These are phyloP conservation scores for Leptura quadrifasciata DNA, from an alignment of 2,888 invertebrate species.

Conservation along the genomic window DNA sequence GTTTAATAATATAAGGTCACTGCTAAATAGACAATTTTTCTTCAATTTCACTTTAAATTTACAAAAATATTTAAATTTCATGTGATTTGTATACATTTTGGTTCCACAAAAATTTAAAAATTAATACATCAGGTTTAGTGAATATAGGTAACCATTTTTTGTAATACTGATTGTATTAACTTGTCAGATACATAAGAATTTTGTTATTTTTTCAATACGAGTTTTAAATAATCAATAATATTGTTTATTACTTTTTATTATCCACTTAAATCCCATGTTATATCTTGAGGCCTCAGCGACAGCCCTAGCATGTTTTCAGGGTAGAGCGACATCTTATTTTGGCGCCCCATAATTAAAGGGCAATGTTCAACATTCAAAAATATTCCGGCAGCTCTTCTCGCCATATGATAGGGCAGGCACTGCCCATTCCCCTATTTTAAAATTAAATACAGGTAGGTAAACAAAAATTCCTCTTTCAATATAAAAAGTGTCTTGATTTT, in stretches of 20 bases:
- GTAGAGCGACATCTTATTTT: too few species aligned
- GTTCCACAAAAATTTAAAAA: background rate
- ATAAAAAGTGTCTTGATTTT: too few species aligned
- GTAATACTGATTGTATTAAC: constrained; percentile 5
- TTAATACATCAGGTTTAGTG: background rate
- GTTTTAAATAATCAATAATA: constrained; percentile 1
- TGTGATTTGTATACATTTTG: background rate
- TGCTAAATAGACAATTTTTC: background rate
- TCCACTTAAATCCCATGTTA: background rate
- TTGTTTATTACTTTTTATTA: background rate
- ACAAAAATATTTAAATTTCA: background rate
- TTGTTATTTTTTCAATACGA: constrained; percentile 15
- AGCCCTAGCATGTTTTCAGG: too few species aligned
- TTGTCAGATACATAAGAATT: constrained; percentile 11
- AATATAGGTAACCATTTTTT: background rate
- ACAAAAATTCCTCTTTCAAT: too few species aligned
- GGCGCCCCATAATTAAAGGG: too few species aligned
- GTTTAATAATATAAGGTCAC: background rate
- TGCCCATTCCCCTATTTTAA: too few species aligned
- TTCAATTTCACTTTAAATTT: background rate
- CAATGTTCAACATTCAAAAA: too few species aligned
- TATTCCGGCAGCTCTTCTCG: too few species aligned
- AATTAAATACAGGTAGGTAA: too few species aligned
- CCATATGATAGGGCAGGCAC: too few species aligned
- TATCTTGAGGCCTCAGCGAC: too few species aligned